Evolutionary conservation across 2,888 invertebrate genomes (phyloP).

Genomic region (Platycheirus albimanus): DNA sequence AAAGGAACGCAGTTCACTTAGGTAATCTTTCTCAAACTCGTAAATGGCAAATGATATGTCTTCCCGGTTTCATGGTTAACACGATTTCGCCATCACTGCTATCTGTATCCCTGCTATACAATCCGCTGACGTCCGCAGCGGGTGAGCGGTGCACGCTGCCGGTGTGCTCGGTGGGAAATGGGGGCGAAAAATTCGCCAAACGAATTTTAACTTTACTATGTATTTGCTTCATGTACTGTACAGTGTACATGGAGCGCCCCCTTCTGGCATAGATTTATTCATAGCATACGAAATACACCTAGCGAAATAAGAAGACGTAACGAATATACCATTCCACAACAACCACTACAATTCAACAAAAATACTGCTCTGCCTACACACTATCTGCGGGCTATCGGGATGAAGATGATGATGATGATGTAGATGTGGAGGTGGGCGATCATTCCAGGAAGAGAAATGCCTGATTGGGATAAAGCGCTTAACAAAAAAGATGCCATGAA

Average conservation of each 20-base stretch:
- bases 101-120: constrained; percentile 45
- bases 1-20: constrained; percentile 51
- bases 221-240: constrained; percentile 10
- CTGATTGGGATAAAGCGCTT: constrained; percentile 56
- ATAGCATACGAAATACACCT: constrained; percentile 54
- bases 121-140: constrained; percentile 33
- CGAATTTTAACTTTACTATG: constrained; percentile 44
- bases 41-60: constrained; percentile 73
- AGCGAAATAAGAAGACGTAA: constrained; percentile 29
- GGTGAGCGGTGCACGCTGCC: no score
- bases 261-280: constrained; percentile 58
- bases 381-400: constrained; percentile 70
- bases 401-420: constrained; percentile 63
- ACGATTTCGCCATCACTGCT: constrained; percentile 72
- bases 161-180: constrained; percentile 37
- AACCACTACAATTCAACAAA: constrained; percentile 14
- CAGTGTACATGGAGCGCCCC: constrained; percentile 23
- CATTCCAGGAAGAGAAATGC: constrained; percentile 72
- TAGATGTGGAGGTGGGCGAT: constrained; percentile 67
- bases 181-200: constrained; percentile 59
- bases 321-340: constrained; percentile 2
- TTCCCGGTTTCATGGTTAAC: constrained; percentile 71
- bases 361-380: constrained; percentile 60
- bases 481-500: constrained; percentile 48
- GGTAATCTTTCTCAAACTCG: constrained; percentile 52